Evolutionary conservation across 2,888 invertebrate genomes (phyloP).

Genomic region (Metacarcinus magister): DNA sequence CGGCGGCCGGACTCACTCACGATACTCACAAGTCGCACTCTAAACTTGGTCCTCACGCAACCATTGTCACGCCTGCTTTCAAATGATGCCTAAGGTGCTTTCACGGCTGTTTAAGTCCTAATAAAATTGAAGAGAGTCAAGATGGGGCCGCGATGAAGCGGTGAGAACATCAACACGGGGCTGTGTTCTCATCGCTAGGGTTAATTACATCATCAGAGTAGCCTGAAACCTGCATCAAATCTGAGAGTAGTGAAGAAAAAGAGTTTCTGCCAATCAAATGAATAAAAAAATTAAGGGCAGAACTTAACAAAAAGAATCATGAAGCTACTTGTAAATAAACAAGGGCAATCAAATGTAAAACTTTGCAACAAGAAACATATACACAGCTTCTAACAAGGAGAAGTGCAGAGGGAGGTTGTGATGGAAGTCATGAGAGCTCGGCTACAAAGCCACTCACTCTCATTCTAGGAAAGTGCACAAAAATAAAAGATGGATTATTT

Average conservation of each 20-base stretch:
- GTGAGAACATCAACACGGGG: slow-evolving; percentile 78
- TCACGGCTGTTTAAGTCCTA: slow-evolving; percentile 82
- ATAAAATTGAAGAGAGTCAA: slow-evolving; percentile 82
- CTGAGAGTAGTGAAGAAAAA: slow-evolving; percentile 80
- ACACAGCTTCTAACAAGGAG: slow-evolving; percentile 78
- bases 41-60: slow-evolving; percentile 82
- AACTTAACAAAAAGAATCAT: slow-evolving; percentile 81
- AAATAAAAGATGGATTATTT: slow-evolving; percentile 56
- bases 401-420: slow-evolving; percentile 81
- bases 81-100: slow-evolving; percentile 82
- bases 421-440: slow-evolving; percentile 67
- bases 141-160: slow-evolving; percentile 82
- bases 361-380: slow-evolving; percentile 81
- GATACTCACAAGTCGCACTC: slow-evolving; percentile 82
- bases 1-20: slow-evolving; percentile 80
- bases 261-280: slow-evolving; percentile 80
- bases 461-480: slow-evolving; percentile 67
- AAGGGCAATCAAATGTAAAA: slow-evolving; percentile 81
- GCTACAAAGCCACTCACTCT: slow-evolving; percentile 61
- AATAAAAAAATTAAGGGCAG: slow-evolving; percentile 81
- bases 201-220: slow-evolving; percentile 81
- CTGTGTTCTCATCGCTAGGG: slow-evolving; percentile 80
- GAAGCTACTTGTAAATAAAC: slow-evolving; percentile 81
- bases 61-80: slow-evolving; percentile 82
- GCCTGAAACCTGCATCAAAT: slow-evolving; percentile 81